phyloP scores from a whole-genome alignment of 2,113 vertebrate genomes.

The Sinocyclocheilus anshuiensis region DNA sequence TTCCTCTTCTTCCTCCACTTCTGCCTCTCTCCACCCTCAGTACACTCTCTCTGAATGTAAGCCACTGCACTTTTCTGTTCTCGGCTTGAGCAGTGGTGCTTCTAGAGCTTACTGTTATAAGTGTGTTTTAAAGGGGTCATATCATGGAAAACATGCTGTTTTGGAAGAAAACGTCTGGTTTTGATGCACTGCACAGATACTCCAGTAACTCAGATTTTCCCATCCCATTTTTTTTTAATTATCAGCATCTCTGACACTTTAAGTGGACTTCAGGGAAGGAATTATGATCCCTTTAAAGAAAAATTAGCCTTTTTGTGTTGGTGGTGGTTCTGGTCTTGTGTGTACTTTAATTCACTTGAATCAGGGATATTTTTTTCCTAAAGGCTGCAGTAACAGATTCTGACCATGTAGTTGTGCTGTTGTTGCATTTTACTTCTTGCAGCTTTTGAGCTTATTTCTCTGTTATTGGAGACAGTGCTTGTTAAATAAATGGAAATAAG shows the following conservation, averaged over 20 bases:
- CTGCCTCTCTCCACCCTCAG: constrained; percentile 86
- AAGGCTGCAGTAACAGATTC: constrained; percentile 56
- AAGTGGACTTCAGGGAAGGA: not conserved
- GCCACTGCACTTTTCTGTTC: constrained; percentile 65
- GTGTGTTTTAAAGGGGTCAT: not conserved
- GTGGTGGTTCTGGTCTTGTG: not conserved
- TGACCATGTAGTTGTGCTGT: constrained; percentile 64
- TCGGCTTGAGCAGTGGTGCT: not conserved
- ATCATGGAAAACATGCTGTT: not conserved
- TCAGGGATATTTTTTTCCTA: not conserved
- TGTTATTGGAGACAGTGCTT: not conserved
- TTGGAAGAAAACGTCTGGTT: not conserved
- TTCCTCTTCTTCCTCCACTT: constrained; percentile 67
- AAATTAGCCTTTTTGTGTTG: too few relatives aligned
- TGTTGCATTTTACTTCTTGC: constrained; percentile 17
- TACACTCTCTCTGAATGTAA: constrained; percentile 97
- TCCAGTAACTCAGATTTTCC: not conserved
- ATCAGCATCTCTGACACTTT: not conserved
- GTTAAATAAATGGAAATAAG: not conserved
- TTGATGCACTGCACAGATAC: not conserved
- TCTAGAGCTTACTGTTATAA: not conserved
- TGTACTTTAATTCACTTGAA: not conserved
- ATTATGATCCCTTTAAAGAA: not conserved
- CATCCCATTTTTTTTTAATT: too few relatives aligned
- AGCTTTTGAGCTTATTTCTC: not conserved